phyloP scores from a whole-genome alignment of 2,113 vertebrate genomes.

The Tupaia tana region DNA sequence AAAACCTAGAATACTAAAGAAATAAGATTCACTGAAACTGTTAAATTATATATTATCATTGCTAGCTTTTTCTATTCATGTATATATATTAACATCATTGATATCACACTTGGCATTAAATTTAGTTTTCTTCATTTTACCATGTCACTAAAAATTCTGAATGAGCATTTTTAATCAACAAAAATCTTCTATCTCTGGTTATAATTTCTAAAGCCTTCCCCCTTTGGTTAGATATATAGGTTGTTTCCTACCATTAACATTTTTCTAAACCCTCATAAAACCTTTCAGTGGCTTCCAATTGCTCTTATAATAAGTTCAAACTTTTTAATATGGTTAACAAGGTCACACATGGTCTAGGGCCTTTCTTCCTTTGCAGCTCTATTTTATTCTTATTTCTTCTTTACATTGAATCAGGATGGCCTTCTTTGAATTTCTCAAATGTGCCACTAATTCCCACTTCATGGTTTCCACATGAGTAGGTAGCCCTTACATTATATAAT shows the following conservation, averaged over 20 bases:
- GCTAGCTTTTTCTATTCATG: not conserved
- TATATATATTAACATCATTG: not conserved
- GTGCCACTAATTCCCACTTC: not conserved
- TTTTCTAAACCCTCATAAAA: slow-evolving; percentile 30
- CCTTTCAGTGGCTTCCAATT: not conserved
- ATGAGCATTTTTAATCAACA: not conserved
- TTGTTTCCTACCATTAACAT: slow-evolving; percentile 2
- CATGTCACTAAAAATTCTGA: not conserved
- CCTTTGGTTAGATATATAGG: not conserved
- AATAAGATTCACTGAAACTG: not conserved
- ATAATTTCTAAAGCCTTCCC: slow-evolving; percentile 10
- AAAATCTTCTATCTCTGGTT: slow-evolving; percentile 14
- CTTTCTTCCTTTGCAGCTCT: not conserved
- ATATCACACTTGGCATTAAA: not conserved
- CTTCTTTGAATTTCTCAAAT: not conserved
- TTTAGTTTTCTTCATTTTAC: slow-evolving; percentile 13
- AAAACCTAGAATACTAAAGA: not conserved
- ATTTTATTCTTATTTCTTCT: not conserved
- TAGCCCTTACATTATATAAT: not conserved
- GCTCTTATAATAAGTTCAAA: slow-evolving; percentile 6
- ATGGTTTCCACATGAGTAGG: not conserved
- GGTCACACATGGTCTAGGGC: not conserved
- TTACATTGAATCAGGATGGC: not conserved
- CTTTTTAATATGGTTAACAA: not conserved
- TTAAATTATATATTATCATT: not conserved